Base-by-base conservation (phyloP, 2,113 vertebrate species). In the Solea senegalensis region DNA sequence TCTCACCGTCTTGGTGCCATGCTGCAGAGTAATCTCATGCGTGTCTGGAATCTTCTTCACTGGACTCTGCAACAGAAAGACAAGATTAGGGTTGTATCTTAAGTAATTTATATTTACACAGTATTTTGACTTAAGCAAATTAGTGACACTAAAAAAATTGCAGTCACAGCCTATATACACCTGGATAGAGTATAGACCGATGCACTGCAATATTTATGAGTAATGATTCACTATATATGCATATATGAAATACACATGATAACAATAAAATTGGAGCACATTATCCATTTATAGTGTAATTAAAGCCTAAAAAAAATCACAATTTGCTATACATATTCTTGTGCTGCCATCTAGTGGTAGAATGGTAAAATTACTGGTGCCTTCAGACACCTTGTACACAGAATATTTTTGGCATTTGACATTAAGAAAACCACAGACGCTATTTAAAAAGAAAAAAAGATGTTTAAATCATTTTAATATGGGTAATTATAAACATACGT, bases 21-120 rank as follows among this genome's bases (percentile, higher is more conserved):
- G 98, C 60, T 93, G 95, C 34, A 99, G 90, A 0, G 95, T 97
- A 88, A 99, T 97, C 85, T 99, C 98, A 90, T 99, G 98, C 2
- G 96, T 95, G 83, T 97, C 97, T 69, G 97, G 97, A 86, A 98
- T 98, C 91, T 92, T 96, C 90, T 95, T 98, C 39, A 98, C 88
- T 71, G 96, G 96, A 73, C 94, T 95, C 97, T 98, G 84, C 14
- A 45, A 34, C 2, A 58, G 40, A 74, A 40, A 80, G 6, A 67
- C 12, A 11, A 71, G 27, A 52, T 66, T 44, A 70, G 54, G 27
- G 51, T 10, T 56, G 5, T 49, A 26, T 34, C 5, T 34, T 34
- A 34, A 34, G 12, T 59, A 46, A 54, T 7, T 34, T 1, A 40
- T 45, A 48, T 66, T 60, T 9, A 74, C 10, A 13, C 60, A 40